Conservation (phyloP, 2,888 invertebrate species). For the Sisyra nigra region DNA sequence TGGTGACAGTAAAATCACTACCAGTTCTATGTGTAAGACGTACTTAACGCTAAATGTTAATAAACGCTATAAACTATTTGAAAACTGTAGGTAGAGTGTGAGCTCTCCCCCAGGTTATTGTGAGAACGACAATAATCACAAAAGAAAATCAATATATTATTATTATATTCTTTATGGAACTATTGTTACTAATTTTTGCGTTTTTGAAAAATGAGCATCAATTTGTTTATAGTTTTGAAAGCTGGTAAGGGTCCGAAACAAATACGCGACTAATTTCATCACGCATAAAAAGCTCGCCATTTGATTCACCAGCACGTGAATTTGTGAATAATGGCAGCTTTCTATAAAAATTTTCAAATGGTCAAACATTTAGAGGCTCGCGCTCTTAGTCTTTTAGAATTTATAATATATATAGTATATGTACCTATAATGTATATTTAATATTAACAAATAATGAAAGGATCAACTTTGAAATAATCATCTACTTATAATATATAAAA, state of each 20-base stretch:
- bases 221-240: conserved; percentile 15
- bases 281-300: conserved; percentile 1
- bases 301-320: conserved; percentile 3
- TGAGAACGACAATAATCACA: conserved; percentile 31
- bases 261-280: conserved; percentile 15
- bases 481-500: too few species aligned
- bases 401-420: too few species aligned
- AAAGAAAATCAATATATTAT: background rate
- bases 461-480: too few species aligned
- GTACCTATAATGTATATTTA: too few species aligned
- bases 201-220: background rate
- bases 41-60: background rate
- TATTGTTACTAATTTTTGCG: background rate
- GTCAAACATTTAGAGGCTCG: conserved; percentile 3
- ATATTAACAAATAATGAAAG: too few species aligned
- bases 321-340: background rate
- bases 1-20: conserved; percentile 1
- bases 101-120: conserved; percentile 28
- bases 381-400: conserved; percentile 1
- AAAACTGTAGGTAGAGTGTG: conserved; percentile 14
- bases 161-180: background rate
- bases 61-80: conserved; percentile 1
- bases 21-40: background rate
- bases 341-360: background rate
- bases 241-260: conserved; percentile 34